A percentile compares a stretch with the other conserved stretches of the same genome.
These are phyloP conservation scores for Ctenopoma kingsleyae DNA, from an alignment of 2,797 vertebrate genomes.

Conservation along the genomic window DNA sequence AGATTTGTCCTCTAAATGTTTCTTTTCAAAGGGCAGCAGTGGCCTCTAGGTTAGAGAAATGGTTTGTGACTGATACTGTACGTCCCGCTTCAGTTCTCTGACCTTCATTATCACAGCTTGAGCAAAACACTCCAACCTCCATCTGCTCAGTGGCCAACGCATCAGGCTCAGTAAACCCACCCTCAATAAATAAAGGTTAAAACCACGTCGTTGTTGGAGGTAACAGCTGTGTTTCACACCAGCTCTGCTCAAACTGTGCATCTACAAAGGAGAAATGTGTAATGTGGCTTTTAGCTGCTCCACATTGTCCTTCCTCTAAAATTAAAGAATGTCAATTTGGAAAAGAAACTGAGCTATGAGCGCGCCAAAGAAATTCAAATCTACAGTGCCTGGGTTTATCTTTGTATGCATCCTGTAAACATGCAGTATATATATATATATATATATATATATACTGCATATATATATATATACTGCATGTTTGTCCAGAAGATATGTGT, in stretches of 20 bases:
- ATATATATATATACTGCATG: no score
- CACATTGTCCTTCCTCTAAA: neutral
- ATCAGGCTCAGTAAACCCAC: neutral
- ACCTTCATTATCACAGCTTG: slow-evolving; percentile 1
- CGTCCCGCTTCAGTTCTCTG: neutral
- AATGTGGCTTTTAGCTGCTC: neutral
- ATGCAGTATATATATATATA: no score
- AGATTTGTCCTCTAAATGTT: neutral
- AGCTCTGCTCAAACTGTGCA: neutral
- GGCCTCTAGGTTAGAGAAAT: slow-evolving; percentile 4
- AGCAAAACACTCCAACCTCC: slow-evolving; percentile 6
- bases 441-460: no score
- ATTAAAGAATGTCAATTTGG: neutral
- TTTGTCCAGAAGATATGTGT: slow-evolving; percentile 43
- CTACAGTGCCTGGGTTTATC: neutral
- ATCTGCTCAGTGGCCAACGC: neutral
- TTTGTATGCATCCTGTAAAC: slow-evolving; percentile 1
- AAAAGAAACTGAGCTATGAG: neutral
- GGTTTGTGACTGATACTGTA: neutral
- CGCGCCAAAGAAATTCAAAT: no score
- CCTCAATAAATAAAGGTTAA: neutral
- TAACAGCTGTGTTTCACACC: neutral
- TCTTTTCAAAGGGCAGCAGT: neutral
- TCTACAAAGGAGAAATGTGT: neutral
- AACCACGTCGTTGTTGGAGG: neutral